These are phyloP conservation scores for Coendou prehensilis DNA, from an alignment of 2,797 vertebrate species.

Conservation along the genomic window DNA sequence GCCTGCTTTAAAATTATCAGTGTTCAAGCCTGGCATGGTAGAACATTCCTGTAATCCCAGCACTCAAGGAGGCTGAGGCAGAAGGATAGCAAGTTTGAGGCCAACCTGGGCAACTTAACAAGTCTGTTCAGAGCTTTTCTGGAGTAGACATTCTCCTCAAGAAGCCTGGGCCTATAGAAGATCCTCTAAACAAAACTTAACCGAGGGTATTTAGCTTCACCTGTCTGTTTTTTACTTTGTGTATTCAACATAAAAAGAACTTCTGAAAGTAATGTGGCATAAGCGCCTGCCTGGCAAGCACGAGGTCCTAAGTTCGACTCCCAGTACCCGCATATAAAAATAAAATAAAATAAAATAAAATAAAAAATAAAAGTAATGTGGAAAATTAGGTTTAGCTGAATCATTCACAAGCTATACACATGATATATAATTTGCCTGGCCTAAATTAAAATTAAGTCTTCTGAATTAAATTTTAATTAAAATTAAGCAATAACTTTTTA, in stretches of 20 bases:
- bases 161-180: not conserved
- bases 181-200: not conserved
- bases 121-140: not conserved
- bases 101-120: not conserved
- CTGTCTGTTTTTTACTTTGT: not conserved
- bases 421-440: not conserved
- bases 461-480: not conserved
- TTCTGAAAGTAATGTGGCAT: not conserved
- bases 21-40: not conserved
- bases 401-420: not conserved
- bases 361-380: not conserved
- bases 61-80: not conserved
- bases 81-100: not conserved
- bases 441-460: constrained; percentile 23
- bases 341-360: no score
- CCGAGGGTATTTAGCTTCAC: not conserved
- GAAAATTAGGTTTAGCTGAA: not conserved
- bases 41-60: not conserved
- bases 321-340: no score
- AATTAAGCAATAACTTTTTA: not conserved
- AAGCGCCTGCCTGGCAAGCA: no score
- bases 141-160: not conserved
- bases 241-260: not conserved
- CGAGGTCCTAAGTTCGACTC: no score
- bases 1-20: not conserved